Evolutionary conservation across 2,888 invertebrate species (phyloP).

Genomic region (Cantharis rustica): DNA sequence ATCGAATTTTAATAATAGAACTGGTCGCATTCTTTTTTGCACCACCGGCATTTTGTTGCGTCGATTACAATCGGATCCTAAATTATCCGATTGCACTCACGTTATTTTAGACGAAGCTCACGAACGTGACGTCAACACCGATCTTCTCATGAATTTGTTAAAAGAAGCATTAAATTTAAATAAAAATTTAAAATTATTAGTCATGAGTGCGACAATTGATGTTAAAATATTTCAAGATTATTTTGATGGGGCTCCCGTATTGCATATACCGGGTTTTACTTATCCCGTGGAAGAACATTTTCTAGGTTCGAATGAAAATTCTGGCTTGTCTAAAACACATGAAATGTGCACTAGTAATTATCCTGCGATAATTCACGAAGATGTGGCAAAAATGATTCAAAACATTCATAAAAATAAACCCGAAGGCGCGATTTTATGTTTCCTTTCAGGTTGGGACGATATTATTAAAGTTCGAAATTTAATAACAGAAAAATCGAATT

Average conservation of each 20-base stretch:
- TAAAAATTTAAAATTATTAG: slow-evolving; percentile 62
- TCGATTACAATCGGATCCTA: slow-evolving; percentile 55
- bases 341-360: slow-evolving; percentile 48
- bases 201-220: slow-evolving; percentile 79
- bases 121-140: slow-evolving; percentile 71
- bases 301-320: slow-evolving; percentile 59
- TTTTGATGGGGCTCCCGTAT: slow-evolving; percentile 52
- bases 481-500: slow-evolving; percentile 51
- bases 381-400: slow-evolving; percentile 58
- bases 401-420: slow-evolving; percentile 63
- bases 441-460: slow-evolving; percentile 78
- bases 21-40: slow-evolving; percentile 69
- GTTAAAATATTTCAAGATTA: slow-evolving; percentile 65
- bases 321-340: slow-evolving; percentile 52
- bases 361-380: slow-evolving; percentile 59
- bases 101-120: slow-evolving; percentile 77
- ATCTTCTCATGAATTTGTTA: slow-evolving; percentile 65
- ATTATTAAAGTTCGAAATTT: slow-evolving; percentile 61
- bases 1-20: slow-evolving; percentile 59
- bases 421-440: slow-evolving; percentile 73
- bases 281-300: slow-evolving; percentile 65
- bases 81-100: slow-evolving; percentile 65
- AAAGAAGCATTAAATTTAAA: slow-evolving; percentile 62
- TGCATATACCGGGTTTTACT: slow-evolving; percentile 59
- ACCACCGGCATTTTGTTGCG: slow-evolving; percentile 65